Evolutionary conservation across 2,888 invertebrate species (phyloP).

Genomic region (Eretmocerus hayati): DNA sequence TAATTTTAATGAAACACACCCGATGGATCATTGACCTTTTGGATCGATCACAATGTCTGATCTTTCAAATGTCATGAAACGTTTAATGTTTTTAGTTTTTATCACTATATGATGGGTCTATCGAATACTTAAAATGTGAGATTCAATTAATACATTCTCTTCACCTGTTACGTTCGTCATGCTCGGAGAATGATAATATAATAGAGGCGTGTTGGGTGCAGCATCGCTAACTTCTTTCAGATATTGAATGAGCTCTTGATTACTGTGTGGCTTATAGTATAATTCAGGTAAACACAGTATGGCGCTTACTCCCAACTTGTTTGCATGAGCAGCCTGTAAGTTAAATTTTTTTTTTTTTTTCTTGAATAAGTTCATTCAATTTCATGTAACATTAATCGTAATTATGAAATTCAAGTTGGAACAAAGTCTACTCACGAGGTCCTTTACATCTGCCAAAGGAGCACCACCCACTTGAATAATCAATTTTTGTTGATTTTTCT

Average conservation of each 20-base stretch:
- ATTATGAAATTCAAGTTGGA: background rate
- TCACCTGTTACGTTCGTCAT: constrained; percentile 10
- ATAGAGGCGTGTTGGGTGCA: constrained; percentile 68
- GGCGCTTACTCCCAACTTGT: constrained; percentile 58
- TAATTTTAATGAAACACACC: too few relatives aligned
- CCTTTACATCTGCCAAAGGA: constrained; percentile 59
- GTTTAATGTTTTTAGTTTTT: too few relatives aligned
- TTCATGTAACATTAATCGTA: background rate
- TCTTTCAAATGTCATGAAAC: too few relatives aligned
- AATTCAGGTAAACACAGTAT: constrained; percentile 69
- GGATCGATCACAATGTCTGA: too few relatives aligned
- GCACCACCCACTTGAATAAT: constrained; percentile 70
- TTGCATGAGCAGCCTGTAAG: constrained; percentile 61
- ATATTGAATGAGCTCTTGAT: constrained; percentile 59
- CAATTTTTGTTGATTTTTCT: constrained; percentile 51
- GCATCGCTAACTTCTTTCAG: constrained; percentile 59
- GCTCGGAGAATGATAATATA: constrained; percentile 62
- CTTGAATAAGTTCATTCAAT: too few relatives aligned
- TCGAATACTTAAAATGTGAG: too few relatives aligned
- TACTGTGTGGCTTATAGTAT: constrained; percentile 62
- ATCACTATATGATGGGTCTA: too few relatives aligned
- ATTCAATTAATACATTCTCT: too few relatives aligned
- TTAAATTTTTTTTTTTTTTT: too few relatives aligned
- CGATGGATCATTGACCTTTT: too few relatives aligned
- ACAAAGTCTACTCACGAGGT: constrained; percentile 48